Base-by-base conservation (phyloP, 53 echinoderm and acorn worm genomes). In the Crossaster papposus region DNA sequence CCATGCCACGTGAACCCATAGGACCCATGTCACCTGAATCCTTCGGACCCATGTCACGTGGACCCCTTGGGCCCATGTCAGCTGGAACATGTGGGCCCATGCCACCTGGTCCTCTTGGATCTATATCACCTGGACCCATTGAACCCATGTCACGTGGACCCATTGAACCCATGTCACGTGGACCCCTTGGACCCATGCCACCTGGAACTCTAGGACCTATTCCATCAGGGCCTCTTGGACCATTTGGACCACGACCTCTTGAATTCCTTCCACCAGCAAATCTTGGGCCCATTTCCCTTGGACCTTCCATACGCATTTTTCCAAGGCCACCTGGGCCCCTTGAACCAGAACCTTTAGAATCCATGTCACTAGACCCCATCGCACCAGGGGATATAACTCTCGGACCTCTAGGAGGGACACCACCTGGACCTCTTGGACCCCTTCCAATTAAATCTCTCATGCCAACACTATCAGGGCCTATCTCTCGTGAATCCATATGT, bases 361-460 rank as follows among this genome's bases (percentile, higher is more conserved):
- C 73, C 34, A 86, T 76, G 4, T 29, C 86, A 9, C 65, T 88
- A 51, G 82, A 84, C 26, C 88, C 88, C 68, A 24, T 81, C 32
- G 17, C 36, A 30, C 81, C 64, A 29, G 75, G 80, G 72, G 82
- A 90, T 73, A 52, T 17, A 24, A 14, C 32, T 36, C 54, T 78
- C 36, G 36, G 88, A 70, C n/a, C 78, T 72, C 70, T 70, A 23
- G 81, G 72, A 51, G 11, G 73, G 51, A 54, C 28, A 52, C 28
- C 71, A 20, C 86, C 54, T 76, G 76, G 86, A 30, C 75, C 81
- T 76, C 72, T 58, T 77, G 89, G 89, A 70, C 93, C 88, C 31
- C 58, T 65, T 52, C n/a, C 80, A 36, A 37, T 51, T 24, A 81
- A 71, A 83, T 54, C 90, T 31, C 58, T 58, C 24, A 36, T 50